Conservation (phyloP, 2,797 vertebrate genomes). For the Characodon lateralis region DNA sequence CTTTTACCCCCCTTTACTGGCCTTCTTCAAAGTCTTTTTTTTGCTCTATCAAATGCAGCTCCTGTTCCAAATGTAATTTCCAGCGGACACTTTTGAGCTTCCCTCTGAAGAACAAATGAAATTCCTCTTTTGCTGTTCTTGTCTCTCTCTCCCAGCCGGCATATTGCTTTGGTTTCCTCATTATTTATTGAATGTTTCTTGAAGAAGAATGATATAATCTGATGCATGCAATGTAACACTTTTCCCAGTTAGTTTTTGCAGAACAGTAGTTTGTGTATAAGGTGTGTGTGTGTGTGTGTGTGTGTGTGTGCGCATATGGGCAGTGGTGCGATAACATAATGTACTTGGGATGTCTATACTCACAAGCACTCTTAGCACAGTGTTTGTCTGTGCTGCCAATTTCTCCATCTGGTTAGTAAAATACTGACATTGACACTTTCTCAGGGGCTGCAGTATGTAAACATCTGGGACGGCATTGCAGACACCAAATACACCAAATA, state of each 20-base stretch:
- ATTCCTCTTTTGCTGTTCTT: background rate
- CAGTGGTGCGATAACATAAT: slow-evolving; percentile 25
- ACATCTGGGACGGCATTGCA: slow-evolving; percentile 23
- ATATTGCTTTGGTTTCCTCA: slow-evolving; percentile 8
- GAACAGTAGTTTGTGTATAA: background rate
- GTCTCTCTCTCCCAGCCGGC: background rate
- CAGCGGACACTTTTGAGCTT: slow-evolving; percentile 1
- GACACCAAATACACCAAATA: slow-evolving; percentile 1
- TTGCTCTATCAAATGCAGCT: background rate
- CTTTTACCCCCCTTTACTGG: slow-evolving; percentile 38
- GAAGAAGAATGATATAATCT: slow-evolving; percentile 13
- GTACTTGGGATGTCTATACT: slow-evolving; percentile 29
- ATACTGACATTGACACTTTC: slow-evolving; percentile 31
- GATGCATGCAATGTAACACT: slow-evolving; percentile 5
- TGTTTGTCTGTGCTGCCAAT: slow-evolving; percentile 35
- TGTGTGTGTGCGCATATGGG: background rate
- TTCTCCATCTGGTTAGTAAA: slow-evolving; percentile 47
- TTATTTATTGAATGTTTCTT: slow-evolving; percentile 11
- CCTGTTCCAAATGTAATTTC: slow-evolving; percentile 13
- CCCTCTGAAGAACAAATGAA: background rate
- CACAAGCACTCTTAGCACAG: slow-evolving; percentile 25
- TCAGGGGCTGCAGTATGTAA: slow-evolving; percentile 17
- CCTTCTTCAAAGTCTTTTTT: slow-evolving; percentile 18
- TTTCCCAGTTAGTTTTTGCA: slow-evolving; percentile 1
- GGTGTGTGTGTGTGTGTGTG: background rate